These are phyloP conservation scores for Stichodactyla mertensii DNA, from an alignment of 64 coral and sea anemone genomes.

Conservation along the genomic window DNA sequence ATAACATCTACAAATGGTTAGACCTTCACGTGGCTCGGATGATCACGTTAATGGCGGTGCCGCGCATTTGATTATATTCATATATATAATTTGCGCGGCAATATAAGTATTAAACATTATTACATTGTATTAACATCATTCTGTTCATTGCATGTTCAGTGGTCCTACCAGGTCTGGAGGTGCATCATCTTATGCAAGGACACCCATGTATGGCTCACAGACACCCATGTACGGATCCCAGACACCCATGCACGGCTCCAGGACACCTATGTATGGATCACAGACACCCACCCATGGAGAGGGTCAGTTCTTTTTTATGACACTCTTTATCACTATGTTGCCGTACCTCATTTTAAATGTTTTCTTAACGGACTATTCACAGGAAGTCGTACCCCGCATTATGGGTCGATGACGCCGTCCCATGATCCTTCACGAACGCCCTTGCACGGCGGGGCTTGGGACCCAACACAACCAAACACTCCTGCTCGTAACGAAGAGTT, in stretches of 20 bases:
- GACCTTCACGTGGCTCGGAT: no score
- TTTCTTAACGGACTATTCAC: background rate
- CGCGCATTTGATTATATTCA: no score
- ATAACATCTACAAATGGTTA: no score
- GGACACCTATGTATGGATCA: slow-evolving; percentile 97
- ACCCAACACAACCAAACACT: slow-evolving; percentile 94
- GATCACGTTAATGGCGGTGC: no score
- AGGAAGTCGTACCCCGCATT: slow-evolving; percentile 99
- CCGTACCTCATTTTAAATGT: background rate
- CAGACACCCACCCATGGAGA: slow-evolving; percentile 98
- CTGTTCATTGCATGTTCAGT: slow-evolving; percentile 29
- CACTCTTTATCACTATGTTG: background rate
- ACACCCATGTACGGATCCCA: slow-evolving; percentile 95
- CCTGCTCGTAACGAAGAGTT: slow-evolving; percentile 88
- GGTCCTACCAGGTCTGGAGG: slow-evolving; percentile 64
- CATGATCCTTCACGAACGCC: slow-evolving; percentile 98
- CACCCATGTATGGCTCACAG: slow-evolving; percentile 97
- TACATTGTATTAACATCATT: background rate
- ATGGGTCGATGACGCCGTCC: slow-evolving; percentile 97
- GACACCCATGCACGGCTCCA: slow-evolving; percentile 70
- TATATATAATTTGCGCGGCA: no score
- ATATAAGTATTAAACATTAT: no score
- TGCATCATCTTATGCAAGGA: slow-evolving; percentile 60
- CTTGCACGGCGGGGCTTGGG: slow-evolving; percentile 94
- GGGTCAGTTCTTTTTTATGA: slow-evolving; percentile 40